A percentile compares a stretch with the other conserved stretches of the same genome.
phyloP scores from a whole-genome alignment of 2,888 invertebrate genomes.

The Hydrotaea cyrtoneurina region DNA sequence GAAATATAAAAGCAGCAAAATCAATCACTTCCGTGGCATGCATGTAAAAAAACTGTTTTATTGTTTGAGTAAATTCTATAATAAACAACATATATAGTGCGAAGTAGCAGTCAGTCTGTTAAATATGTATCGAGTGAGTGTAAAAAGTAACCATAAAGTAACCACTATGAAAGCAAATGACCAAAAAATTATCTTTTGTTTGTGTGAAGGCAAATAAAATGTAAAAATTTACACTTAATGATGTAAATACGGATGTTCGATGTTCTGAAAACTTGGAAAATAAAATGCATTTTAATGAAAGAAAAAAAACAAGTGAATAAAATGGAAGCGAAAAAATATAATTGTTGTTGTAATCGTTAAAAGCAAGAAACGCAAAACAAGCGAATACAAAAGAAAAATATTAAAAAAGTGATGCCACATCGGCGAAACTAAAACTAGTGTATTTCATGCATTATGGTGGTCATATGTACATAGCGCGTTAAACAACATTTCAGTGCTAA shows the following conservation, averaged over 20 bases:
- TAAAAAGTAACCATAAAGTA: constrained; percentile 63
- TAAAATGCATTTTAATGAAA: constrained; percentile 8
- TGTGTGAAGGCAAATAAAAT: constrained; percentile 45
- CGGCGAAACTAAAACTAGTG: background rate
- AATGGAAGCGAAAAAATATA: constrained; percentile 54
- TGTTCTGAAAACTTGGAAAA: constrained; percentile 6
- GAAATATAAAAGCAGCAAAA: background rate
- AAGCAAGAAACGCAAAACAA: constrained; percentile 59
- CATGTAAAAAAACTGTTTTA: background rate
- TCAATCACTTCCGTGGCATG: too few relatives aligned
- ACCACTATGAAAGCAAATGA: constrained; percentile 49
- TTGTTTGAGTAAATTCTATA: background rate
- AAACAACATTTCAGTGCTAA: too few relatives aligned
- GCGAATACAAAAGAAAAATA: constrained; percentile 61
- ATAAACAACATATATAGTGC: background rate
- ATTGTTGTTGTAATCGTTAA: constrained; percentile 62
- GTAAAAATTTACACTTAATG: background rate
- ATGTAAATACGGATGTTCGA: constrained; percentile 8
- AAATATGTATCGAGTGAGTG: constrained; percentile 29
- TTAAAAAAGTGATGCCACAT: constrained; percentile 55
- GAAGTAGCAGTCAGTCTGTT: background rate
- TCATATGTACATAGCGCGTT: background rate
- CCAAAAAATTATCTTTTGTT: constrained; percentile 62
- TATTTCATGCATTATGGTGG: background rate
- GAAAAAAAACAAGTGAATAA: constrained; percentile 58